Evolutionary conservation across 1,140 invertebrate species (phyloP), one percentile per base, ranked within the genome.

Genomic region (Bicyclus anynana): DNA sequence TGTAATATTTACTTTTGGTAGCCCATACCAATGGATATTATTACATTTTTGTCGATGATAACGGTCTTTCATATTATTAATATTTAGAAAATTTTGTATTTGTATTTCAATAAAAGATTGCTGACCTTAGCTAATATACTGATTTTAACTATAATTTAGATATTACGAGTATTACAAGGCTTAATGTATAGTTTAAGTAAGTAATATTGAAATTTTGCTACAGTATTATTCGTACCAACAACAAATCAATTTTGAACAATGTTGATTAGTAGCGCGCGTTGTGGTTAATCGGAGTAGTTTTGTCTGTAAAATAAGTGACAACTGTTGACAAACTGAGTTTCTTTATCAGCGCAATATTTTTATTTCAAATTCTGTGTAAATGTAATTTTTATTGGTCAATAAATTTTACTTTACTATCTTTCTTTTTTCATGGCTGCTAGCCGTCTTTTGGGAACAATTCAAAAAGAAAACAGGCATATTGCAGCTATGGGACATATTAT

Each of bases 401-500:
- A 64, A 74, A 69, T 74, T 77, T 55, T 75, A 67, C 79, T 70
- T 79, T 76, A 72, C 71, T 67, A 68, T 65, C 69, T 81, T 78
- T 69, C 74, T 74, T 69, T 77, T 82, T 77, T 78, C 80, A 77
- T 77, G 68, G 68, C 58, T 52, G 42, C 67, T 69, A 68, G 61
- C 69, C 54, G 59, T 59, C 82, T 69, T 78, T 18, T 23, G 78
- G 75, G 82, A 62, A 67, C 71, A 67, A 61, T 83, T 81, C 69
- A 57, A 72, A 69, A 72, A 65, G 69, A 62, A 74, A 84, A 77
- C 77, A 75, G 73, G 75, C 61, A 42, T 72, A 83, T 81, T 78
- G 74, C 67, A 77, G 72, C 73, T 72, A 72, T 69, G 80, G 80
- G 82, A 81, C 62, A 55, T 71, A 81, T 83, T 77, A 81, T 78